Percentiles rank a stretch among this genome's conserved stretches.
phyloP scores from a whole-genome alignment of 2,888 invertebrate genomes.

The Aproaerema taeniolella region DNA sequence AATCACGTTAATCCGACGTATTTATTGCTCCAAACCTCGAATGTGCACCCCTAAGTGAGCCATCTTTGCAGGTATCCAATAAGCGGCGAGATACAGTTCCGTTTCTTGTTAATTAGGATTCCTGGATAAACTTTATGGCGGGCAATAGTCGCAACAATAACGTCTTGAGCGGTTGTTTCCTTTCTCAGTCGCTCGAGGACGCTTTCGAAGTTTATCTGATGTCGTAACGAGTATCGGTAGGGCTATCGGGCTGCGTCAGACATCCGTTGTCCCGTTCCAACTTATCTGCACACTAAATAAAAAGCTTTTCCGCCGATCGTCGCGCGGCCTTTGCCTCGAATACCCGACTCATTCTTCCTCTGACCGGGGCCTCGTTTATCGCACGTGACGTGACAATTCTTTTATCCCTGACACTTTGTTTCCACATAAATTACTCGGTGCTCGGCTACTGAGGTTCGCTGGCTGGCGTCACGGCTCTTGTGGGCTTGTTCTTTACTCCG shows the following conservation, averaged over 20 bases:
- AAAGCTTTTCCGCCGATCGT: slow-evolving; percentile 39
- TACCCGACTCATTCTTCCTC: slow-evolving; percentile 37
- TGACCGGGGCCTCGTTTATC: slow-evolving; percentile 45
- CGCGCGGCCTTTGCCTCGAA: slow-evolving; percentile 31
- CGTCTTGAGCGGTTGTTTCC: slow-evolving; percentile 47
- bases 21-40: slow-evolving; percentile 50
- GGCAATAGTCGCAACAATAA: slow-evolving; percentile 59
- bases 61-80: slow-evolving; percentile 34
- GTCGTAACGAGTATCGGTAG: slow-evolving; percentile 47
- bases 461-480: slow-evolving; percentile 45
- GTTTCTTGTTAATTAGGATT: slow-evolving; percentile 58
- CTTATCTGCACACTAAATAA: slow-evolving; percentile 52
- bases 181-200: slow-evolving; percentile 42
- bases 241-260: slow-evolving; percentile 46
- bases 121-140: slow-evolving; percentile 46
- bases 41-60: slow-evolving; percentile 42
- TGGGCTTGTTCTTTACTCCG: slow-evolving; percentile 49
- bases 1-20: slow-evolving; percentile 61
- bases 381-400: slow-evolving; percentile 62
- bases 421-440: slow-evolving; percentile 61
- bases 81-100: slow-evolving; percentile 40
- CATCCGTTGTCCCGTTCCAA: slow-evolving; percentile 43
- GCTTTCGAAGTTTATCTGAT: slow-evolving; percentile 56
- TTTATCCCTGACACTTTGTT: slow-evolving; percentile 59
- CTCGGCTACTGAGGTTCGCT: slow-evolving; percentile 52